These are phyloP conservation scores for Streptopelia turtur DNA, from an alignment of 2,797 vertebrate species.

Conservation along the genomic window DNA sequence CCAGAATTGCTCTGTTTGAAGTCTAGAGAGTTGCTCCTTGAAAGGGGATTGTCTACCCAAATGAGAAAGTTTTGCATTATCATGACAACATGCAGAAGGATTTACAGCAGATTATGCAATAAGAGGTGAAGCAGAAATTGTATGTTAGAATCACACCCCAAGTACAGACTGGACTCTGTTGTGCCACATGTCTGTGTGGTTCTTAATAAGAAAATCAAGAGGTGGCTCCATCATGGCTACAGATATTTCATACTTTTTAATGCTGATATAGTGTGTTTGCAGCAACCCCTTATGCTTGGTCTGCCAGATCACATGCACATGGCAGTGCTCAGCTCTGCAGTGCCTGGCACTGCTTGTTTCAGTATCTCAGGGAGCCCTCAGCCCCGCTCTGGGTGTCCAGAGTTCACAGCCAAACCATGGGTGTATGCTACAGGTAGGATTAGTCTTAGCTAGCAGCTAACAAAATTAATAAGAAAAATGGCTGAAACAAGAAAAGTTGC, in stretches of 20 bases:
- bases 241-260: background rate
- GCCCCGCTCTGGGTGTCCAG: background rate
- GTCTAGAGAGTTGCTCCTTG: background rate
- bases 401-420: background rate
- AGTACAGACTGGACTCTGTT: background rate
- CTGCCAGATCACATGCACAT: background rate
- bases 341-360: background rate
- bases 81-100: background rate
- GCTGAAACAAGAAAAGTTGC: background rate
- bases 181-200: accelerated
- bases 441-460: background rate
- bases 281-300: background rate
- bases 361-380: background rate
- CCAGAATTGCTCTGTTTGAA: background rate
- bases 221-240: background rate
- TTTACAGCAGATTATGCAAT: background rate
- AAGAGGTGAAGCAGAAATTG: background rate
- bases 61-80: background rate
- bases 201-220: background rate
- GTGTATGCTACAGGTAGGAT: background rate
- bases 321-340: background rate
- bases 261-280: background rate
- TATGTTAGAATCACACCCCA: background rate
- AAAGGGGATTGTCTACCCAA: background rate
- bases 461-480: background rate